These are phyloP conservation scores for Zaprionus lachaisei DNA, from an alignment of 1,140 invertebrate species.

Conservation along the genomic window DNA sequence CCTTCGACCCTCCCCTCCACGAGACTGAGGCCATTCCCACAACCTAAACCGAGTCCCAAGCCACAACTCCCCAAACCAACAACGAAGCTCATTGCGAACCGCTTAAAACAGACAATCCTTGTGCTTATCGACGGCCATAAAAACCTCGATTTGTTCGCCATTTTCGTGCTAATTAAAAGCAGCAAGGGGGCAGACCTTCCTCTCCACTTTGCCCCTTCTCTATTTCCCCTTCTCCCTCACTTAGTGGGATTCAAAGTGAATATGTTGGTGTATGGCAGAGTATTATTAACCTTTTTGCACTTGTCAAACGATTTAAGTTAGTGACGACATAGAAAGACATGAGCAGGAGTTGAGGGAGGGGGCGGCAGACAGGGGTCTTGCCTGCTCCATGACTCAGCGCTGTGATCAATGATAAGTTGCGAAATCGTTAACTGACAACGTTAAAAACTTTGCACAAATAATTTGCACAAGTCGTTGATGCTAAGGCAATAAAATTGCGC, in stretches of 20 bases:
- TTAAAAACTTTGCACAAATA: conserved; percentile 67
- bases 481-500: conserved; percentile 66
- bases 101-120: conserved; percentile 17
- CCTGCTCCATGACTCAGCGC: conserved; percentile 23
- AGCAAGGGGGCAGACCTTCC: not conserved
- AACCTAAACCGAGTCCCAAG: not conserved
- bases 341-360: not conserved
- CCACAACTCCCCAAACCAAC: not conserved
- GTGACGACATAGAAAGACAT: not conserved
- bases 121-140: conserved; percentile 41
- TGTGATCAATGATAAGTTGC: conserved; percentile 52
- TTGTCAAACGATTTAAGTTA: conserved; percentile 2
- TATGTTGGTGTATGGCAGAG: not conserved
- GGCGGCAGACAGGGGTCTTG: too few species aligned
- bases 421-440: conserved; percentile 38
- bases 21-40: not conserved
- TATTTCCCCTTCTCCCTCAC: too few species aligned
- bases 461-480: conserved; percentile 60
- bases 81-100: conserved; percentile 1
- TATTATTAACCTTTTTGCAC: conserved; percentile 7
- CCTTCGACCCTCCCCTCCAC: too few species aligned
- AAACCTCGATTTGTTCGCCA: conserved; percentile 9
- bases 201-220: not conserved
- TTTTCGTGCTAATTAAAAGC: conserved; percentile 20
- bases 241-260: not conserved